Percentiles rank a stretch among this genome's conserved stretches.
Evolutionary conservation across 2,888 invertebrate genomes (phyloP).

Genomic region (Gymnosoma rotundatum): DNA sequence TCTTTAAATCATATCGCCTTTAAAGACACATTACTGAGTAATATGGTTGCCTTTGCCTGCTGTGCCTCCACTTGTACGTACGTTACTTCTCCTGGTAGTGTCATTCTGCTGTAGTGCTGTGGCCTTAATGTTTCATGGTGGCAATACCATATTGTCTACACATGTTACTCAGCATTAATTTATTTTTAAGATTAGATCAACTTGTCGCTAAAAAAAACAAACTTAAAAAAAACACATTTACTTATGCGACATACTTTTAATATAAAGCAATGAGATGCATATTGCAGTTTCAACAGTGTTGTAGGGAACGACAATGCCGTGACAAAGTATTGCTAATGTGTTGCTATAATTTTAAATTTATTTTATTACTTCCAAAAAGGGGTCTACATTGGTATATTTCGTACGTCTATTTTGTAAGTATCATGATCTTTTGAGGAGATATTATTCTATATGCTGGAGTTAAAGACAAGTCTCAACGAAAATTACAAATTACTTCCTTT

Average conservation of each 20-base stretch:
- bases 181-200: slow-evolving; percentile 69
- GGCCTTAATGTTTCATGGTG: slow-evolving; percentile 58
- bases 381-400: slow-evolving; percentile 27
- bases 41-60: slow-evolving; percentile 19
- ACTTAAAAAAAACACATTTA: slow-evolving; percentile 4
- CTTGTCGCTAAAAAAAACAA: slow-evolving; percentile 53
- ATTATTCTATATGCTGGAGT: slow-evolving; percentile 38
- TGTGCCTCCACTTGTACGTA: background rate
- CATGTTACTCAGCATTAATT: slow-evolving; percentile 68
- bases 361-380: slow-evolving; percentile 47
- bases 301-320: slow-evolving; percentile 56
- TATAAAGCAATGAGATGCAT: slow-evolving; percentile 39
- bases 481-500: slow-evolving; percentile 66
- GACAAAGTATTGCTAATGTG: slow-evolving; percentile 69
- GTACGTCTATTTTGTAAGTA: slow-evolving; percentile 38
- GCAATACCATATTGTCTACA: slow-evolving; percentile 67
- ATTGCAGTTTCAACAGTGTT: slow-evolving; percentile 40
- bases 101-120: slow-evolving; percentile 7
- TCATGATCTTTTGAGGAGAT: slow-evolving; percentile 59
- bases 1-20: slow-evolving; percentile 58
- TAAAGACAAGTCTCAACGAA: slow-evolving; percentile 44
- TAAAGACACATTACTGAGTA: slow-evolving; percentile 30
- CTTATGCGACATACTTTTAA: background rate
- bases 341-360: slow-evolving; percentile 62
- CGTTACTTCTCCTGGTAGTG: background rate